These are phyloP conservation scores for Lophotriccus pileatus DNA, from an alignment of 2,797 vertebrate genomes.

Conservation along the genomic window DNA sequence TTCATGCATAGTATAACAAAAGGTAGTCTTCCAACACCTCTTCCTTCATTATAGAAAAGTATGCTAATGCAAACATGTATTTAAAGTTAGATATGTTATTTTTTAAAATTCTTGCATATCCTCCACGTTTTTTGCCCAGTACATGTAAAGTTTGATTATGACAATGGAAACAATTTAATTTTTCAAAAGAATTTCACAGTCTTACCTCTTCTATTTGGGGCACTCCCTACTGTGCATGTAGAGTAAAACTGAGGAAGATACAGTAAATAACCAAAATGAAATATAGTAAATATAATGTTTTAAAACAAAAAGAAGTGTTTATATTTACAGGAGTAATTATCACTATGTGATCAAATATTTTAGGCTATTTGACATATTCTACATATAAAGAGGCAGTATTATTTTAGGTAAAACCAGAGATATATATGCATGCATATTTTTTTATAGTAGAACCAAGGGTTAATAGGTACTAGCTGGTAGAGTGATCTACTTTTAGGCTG, in stretches of 20 bases:
- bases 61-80: not conserved
- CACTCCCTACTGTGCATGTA: not conserved
- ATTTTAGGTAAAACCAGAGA: not conserved
- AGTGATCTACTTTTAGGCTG: not conserved
- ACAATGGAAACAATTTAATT: not conserved
- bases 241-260: not conserved
- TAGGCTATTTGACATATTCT: not conserved
- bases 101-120: not conserved
- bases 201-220: not conserved
- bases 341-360: not conserved
- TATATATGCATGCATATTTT: not conserved
- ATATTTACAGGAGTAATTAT: not conserved
- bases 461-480: not conserved
- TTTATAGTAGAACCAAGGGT: not conserved
- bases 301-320: not conserved
- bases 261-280: not conserved
- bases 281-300: not conserved
- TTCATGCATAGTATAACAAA: not conserved
- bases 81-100: not conserved
- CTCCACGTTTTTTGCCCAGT: not conserved
- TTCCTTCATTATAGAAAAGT: not conserved
- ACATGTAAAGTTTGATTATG: not conserved
- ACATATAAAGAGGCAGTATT: not conserved
- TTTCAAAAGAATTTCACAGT: not conserved
- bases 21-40: not conserved